Evolutionary conservation across 1,140 invertebrate species (phyloP).

Genomic region (Lucilia cuprina): DNA sequence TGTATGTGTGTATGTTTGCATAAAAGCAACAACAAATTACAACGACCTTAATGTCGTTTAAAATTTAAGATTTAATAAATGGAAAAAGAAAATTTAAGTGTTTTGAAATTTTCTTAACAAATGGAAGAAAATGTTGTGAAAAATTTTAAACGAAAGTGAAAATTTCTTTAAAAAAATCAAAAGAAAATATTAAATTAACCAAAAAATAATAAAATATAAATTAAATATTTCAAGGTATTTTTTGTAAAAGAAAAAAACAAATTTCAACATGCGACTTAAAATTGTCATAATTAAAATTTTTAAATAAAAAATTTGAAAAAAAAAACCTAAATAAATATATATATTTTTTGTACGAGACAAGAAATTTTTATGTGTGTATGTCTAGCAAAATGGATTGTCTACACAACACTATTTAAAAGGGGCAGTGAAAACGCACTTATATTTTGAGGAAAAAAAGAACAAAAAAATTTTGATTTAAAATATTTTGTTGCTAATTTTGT

Average conservation of each 20-base stretch:
- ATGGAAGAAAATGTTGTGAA: background rate
- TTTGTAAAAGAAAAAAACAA: background rate
- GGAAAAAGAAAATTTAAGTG: background rate
- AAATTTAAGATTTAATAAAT: background rate
- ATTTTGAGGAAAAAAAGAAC: too few relatives aligned
- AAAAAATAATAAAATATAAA: background rate
- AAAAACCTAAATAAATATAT: background rate
- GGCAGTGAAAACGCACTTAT: background rate
- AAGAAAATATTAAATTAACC: background rate
- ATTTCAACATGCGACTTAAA: background rate
- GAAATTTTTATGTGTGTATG: background rate
- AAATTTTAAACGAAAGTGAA: background rate
- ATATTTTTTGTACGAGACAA: too few relatives aligned
- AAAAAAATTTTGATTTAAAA: background rate
- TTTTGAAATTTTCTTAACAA: too few relatives aligned
- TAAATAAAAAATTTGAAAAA: background rate
- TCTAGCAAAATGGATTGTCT: background rate
- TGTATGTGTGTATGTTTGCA: background rate
- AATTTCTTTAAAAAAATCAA: background rate
- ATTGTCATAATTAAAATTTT: background rate
- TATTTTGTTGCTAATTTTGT: background rate
- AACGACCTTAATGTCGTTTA: background rate
- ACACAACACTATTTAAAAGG: background rate
- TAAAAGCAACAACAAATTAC: background rate
- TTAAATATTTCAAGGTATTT: background rate